Conservation (phyloP, 2,113 vertebrate species). For the Salvator merianae region DNA sequence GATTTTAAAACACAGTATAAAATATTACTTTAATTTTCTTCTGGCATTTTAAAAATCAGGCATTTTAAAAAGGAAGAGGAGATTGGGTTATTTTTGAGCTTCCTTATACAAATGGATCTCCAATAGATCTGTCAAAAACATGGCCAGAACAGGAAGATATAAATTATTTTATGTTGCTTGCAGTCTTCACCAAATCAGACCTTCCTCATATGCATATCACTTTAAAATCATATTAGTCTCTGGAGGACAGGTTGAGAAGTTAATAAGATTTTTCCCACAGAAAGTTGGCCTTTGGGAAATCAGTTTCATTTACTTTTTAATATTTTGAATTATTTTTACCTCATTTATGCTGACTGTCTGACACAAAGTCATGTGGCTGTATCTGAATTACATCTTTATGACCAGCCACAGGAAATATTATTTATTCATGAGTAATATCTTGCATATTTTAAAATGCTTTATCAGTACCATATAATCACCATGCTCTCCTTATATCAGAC, state of each 20-base stretch:
- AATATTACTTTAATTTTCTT: neutral
- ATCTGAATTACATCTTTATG: neutral
- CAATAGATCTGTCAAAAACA: neutral
- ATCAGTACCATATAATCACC: neutral
- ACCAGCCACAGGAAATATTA: conserved; percentile 6
- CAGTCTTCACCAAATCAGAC: neutral
- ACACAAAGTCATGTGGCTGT: neutral
- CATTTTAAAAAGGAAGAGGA: too few species aligned
- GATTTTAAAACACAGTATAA: neutral
- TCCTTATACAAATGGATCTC: neutral
- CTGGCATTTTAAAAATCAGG: neutral
- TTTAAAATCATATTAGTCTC: conserved; percentile 21
- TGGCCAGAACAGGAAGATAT: neutral
- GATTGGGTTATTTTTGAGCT: too few species aligned
- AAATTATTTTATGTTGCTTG: neutral
- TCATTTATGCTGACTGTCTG: neutral
- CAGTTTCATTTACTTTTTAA: conserved; percentile 36
- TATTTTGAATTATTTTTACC: conserved; percentile 10
- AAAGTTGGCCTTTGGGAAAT: conserved; percentile 3
- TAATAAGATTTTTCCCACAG: neutral
- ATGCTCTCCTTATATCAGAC: neutral
- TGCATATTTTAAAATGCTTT: conserved; percentile 7
- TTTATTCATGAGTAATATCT: neutral
- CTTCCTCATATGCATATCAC: neutral
- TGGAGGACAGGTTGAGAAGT: neutral